A percentile compares a stretch with the other conserved stretches of the same genome.
Evolutionary conservation across 2,888 invertebrate species (phyloP).

Genomic region (Morpho achilles): DNA sequence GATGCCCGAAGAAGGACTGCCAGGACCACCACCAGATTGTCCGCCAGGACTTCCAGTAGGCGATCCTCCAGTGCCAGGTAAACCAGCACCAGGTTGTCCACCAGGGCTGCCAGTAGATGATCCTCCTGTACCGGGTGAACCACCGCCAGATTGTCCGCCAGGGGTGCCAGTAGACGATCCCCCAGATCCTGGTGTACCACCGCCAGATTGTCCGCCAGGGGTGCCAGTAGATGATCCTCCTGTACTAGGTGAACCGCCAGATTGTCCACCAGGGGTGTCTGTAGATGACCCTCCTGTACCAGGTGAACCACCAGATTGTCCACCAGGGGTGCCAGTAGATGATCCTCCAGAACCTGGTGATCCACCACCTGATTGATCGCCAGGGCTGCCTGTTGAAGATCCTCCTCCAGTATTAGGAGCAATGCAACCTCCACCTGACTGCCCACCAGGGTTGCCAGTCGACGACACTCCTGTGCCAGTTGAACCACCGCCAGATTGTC

Average conservation of each 20-base stretch:
- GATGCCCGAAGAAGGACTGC: background rate
- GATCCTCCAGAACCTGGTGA: too few species aligned
- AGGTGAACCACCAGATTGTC: background rate
- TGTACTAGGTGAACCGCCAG: background rate
- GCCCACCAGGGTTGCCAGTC: background rate
- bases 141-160: background rate
- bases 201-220: background rate
- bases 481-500: background rate
- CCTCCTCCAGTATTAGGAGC: background rate
- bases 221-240: constrained; percentile 2
- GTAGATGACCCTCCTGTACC: constrained; percentile 2
- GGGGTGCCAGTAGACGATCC: background rate
- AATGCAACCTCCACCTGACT: background rate
- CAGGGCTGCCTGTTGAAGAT: background rate
- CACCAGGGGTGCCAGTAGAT: too few species aligned
- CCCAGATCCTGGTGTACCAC: background rate
- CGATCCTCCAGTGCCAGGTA: constrained; percentile 3
- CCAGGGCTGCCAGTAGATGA: background rate
- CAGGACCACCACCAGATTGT: background rate
- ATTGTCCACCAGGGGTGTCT: background rate
- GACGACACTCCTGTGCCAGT: background rate
- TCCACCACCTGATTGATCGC: too few species aligned
- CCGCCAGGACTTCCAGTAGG: background rate
- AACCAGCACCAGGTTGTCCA: background rate
- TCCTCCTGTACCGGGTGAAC: constrained; percentile 1